Percentiles rank a stretch among this genome's conserved stretches.
Evolutionary conservation across 2,888 invertebrate genomes (phyloP).

Genomic region (Formica aserva): DNA sequence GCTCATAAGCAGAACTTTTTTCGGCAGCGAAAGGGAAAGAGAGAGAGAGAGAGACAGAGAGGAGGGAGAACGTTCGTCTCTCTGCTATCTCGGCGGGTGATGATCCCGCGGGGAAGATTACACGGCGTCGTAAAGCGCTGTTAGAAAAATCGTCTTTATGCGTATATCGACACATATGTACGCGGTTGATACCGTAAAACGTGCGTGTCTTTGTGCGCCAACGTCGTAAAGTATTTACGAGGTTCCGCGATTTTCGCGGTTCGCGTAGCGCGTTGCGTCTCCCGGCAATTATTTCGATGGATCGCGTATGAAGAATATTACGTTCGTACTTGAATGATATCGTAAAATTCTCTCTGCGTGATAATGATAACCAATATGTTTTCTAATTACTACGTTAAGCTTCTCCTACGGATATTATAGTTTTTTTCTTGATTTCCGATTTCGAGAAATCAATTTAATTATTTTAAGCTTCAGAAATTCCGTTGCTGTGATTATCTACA

Average conservation of each 20-base stretch:
- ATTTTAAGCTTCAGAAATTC: background rate
- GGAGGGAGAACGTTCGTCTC: background rate
- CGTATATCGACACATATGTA: conserved; percentile 19
- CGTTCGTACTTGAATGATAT: background rate
- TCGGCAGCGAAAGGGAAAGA: background rate
- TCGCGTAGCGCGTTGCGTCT: too few relatives aligned
- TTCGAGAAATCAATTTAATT: background rate
- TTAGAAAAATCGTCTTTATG: conserved; percentile 38
- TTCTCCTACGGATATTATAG: background rate
- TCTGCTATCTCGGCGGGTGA: conserved; percentile 7
- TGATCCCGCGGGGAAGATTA: conserved; percentile 11
- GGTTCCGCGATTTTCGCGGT: conserved; percentile 16
- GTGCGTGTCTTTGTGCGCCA: background rate
- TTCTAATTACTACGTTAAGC: background rate
- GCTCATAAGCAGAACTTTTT: conserved; percentile 9
- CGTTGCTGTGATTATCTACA: background rate
- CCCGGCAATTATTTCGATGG: background rate
- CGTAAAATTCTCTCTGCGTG: background rate
- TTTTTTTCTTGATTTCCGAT: background rate
- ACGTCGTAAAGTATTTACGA: conserved; percentile 14
- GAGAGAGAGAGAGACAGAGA: too few relatives aligned
- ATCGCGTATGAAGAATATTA: background rate
- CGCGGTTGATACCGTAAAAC: conserved; percentile 18
- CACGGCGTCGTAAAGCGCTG: conserved; percentile 28
- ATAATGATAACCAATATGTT: background rate